Percentiles rank a stretch among this genome's conserved stretches.
Conservation (phyloP, 2,797 vertebrate species). For the Bufotes viridis region DNA sequence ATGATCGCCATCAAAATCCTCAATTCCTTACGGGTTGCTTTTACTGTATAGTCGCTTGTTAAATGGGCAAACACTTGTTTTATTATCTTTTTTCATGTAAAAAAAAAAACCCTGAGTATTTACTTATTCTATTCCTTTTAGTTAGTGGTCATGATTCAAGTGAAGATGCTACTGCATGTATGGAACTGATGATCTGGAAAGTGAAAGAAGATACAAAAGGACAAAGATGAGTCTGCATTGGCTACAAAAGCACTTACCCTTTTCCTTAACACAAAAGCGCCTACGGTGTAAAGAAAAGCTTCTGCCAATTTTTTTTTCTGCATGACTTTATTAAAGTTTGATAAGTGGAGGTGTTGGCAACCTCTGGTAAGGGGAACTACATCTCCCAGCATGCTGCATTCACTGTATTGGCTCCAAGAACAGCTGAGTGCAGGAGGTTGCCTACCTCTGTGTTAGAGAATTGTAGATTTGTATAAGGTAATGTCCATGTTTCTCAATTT, state of each 20-base stretch:
- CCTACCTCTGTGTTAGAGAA: not conserved
- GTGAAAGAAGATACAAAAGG: conserved; percentile 81
- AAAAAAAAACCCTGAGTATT: not conserved
- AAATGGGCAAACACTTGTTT: too few species aligned
- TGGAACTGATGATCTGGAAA: conserved; percentile 85
- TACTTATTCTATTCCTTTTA: conserved; percentile 37
- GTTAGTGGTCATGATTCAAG: conserved; percentile 78
- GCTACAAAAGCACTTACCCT: not conserved
- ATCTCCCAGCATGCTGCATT: too few species aligned
- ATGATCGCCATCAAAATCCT: too few species aligned
- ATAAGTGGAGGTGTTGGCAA: too few species aligned
- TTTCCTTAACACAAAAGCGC: not conserved
- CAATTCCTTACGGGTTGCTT: too few species aligned
- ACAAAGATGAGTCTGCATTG: conserved; percentile 68
- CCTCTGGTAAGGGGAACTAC: too few species aligned
- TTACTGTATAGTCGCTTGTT: too few species aligned
- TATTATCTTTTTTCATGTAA: too few species aligned
- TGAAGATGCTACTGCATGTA: conserved; percentile 78
- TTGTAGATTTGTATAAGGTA: not conserved
- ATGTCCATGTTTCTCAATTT: not conserved
- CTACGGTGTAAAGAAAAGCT: not conserved
- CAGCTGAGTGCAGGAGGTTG: too few species aligned
- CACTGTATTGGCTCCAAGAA: too few species aligned
- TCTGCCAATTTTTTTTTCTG: not conserved
- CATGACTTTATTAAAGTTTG: too few species aligned